Percentiles rank a stretch among this genome's conserved stretches.
phyloP scores from a whole-genome alignment of 2,797 vertebrate genomes.

The Carapus acus region DNA sequence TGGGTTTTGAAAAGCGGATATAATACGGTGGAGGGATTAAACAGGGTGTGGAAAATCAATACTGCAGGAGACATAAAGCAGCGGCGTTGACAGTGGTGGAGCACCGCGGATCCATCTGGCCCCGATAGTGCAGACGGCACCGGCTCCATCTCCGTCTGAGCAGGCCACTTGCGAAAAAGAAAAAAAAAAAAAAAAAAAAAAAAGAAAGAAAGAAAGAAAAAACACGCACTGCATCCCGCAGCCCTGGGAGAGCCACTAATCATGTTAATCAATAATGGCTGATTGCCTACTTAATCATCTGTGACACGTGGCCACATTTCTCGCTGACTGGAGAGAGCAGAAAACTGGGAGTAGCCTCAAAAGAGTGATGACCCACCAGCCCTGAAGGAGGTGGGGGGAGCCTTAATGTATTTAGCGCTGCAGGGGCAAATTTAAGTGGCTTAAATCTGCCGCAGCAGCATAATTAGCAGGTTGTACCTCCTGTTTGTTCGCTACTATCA shows the following conservation, averaged over 20 bases:
- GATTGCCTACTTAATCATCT: constrained; percentile 73
- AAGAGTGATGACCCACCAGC: constrained; percentile 48
- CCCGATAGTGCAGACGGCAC: constrained; percentile 55
- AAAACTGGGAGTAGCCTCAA: constrained; percentile 44
- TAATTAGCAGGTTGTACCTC: constrained; percentile 1
- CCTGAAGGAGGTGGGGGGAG: constrained; percentile 40
- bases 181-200: too few relatives aligned
- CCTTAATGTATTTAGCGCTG: constrained; percentile 43
- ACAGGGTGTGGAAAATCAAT: constrained; percentile 69
- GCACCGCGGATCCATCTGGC: constrained; percentile 58
- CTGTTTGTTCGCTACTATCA: not conserved
- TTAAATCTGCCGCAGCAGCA: constrained; percentile 32
- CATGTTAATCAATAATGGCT: constrained; percentile 74
- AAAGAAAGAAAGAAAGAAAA: too few relatives aligned
- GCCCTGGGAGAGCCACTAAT: constrained; percentile 64
- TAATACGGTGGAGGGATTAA: constrained; percentile 61
- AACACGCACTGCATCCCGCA: constrained; percentile 51
- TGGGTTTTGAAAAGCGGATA: constrained; percentile 61
- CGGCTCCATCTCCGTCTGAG: constrained; percentile 58
- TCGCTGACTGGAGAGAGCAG: constrained; percentile 45
- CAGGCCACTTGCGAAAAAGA: constrained; percentile 51
- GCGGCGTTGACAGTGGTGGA: constrained; percentile 61
- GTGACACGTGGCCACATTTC: constrained; percentile 60
- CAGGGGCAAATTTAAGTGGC: constrained; percentile 46
- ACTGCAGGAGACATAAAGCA: constrained; percentile 71